phyloP scores from a whole-genome alignment of 37 sponge, comb jelly and placozoan genomes.

The Bolinopsis microptera region DNA sequence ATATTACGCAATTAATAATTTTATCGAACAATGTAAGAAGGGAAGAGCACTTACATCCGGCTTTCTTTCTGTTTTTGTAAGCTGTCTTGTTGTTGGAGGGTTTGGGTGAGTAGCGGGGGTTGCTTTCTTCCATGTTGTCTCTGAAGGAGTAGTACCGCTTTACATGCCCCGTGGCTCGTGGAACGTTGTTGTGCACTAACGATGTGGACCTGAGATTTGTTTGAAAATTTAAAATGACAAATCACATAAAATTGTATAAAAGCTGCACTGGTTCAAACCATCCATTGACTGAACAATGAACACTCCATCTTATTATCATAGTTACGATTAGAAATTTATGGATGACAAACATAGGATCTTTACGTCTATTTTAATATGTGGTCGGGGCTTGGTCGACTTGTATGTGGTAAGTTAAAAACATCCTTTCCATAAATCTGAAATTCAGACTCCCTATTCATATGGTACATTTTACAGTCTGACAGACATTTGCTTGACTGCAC shows the following conservation, averaged over 20 bases:
- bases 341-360: too few species aligned
- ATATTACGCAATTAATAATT: background rate
- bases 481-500: background rate
- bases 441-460: too few species aligned
- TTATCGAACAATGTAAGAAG: background rate
- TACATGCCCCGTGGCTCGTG: background rate
- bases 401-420: too few species aligned
- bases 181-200: background rate
- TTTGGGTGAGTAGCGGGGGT: constrained; percentile 1
- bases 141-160: constrained; percentile 40
- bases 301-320: too few species aligned
- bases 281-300: too few species aligned
- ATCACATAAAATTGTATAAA: too few species aligned
- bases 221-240: too few species aligned
- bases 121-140: background rate
- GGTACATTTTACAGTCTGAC: background rate
- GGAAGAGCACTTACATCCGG: background rate
- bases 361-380: too few species aligned
- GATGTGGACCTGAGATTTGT: background rate
- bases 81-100: background rate
- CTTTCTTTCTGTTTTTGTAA: constrained; percentile 17
- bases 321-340: too few species aligned
- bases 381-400: too few species aligned
- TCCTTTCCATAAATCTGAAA: too few species aligned
- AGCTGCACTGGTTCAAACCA: too few species aligned